phyloP scores from a whole-genome alignment of 2,888 invertebrate genomes.

The Altica lythri region DNA sequence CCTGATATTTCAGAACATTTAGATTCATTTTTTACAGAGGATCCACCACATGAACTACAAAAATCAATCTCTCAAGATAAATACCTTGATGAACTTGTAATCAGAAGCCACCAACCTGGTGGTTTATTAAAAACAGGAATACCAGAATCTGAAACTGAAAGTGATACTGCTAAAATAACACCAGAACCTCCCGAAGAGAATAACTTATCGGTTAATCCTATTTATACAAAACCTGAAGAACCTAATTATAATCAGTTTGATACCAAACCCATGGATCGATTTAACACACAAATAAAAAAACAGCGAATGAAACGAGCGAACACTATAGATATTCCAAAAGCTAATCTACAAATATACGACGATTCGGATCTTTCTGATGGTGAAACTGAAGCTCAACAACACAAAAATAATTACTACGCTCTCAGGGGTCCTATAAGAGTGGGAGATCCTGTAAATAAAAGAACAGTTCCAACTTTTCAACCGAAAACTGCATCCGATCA shows the following conservation, averaged over 20 bases:
- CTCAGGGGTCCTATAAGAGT: conserved; percentile 65
- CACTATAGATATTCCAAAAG: conserved; percentile 85
- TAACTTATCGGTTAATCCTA: conserved; percentile 43
- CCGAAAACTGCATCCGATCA: conserved; percentile 85
- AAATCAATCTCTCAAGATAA: conserved; percentile 9
- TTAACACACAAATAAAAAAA: conserved; percentile 64
- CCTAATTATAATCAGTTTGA: background rate
- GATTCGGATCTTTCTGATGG: conserved; percentile 51
- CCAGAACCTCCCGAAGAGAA: conserved; percentile 29
- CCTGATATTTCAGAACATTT: conserved; percentile 53
- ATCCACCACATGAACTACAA: conserved; percentile 29
- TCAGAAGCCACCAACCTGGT: conserved; percentile 21
- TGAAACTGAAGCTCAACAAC: conserved; percentile 48
- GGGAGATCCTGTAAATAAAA: conserved; percentile 55
- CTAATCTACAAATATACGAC: conserved; percentile 58
- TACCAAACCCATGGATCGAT: conserved; percentile 54
- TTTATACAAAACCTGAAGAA: conserved; percentile 44
- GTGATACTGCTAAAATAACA: conserved; percentile 40
- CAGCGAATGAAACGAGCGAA: conserved; percentile 85
- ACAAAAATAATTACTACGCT: conserved; percentile 57
- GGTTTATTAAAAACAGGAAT: conserved; percentile 41
- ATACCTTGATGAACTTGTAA: background rate
- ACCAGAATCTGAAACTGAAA: conserved; percentile 46
- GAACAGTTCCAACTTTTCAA: conserved; percentile 65
- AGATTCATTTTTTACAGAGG: conserved; percentile 51